Base-by-base conservation (phyloP, 1,140 invertebrate genomes). In the Oppia nitens region DNA sequence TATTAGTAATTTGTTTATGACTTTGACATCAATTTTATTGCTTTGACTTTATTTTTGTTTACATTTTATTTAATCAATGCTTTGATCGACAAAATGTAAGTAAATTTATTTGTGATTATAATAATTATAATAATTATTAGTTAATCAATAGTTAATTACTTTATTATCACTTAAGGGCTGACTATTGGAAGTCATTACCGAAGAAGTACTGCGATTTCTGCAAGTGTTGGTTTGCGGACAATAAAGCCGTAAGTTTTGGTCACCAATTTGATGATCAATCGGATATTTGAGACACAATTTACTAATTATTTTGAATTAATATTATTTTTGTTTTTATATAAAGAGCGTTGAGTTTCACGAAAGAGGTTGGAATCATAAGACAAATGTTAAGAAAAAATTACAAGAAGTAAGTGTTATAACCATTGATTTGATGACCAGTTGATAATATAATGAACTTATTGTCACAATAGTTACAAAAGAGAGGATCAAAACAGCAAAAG, bases 181-280 rank as follows among this genome's bases (percentile, higher is more conserved):
- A 95, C 66, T 96, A 91, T 70, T 98, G 93, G 93, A 92, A 94
- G 73, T 96, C 92, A 27, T 83, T 92, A 65, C 85, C 85, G 0
- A 81, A 88, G 57, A 96, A 96, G 71, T 96, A 83, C 71, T 98
- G 93, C 69, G 90, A 96, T 65, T 91, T 91, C 72, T 98, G 93
- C 72, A 97, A 96, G 74, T 95, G 91, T 70, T 98, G 93, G 92
- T 85, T 95, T 64, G 84, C 89, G 55, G 92, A 96, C 73, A 98
- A 97, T 71, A 93, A 90, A 78, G 83, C 90, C 48, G 86, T 89
- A 77, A 80, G 80, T 73, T 63, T 57, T 61, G 45, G 47, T n/a
- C n/a, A n/a, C n/a, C n/a, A n/a, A n/a, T n/a, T n/a, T n/a, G n/a
- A 12, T 24, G 17, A 21, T n/a, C 11, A 60, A 47, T 49, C 55